Conservation (phyloP, 2,888 invertebrate genomes). For the Erebia aethiops region DNA sequence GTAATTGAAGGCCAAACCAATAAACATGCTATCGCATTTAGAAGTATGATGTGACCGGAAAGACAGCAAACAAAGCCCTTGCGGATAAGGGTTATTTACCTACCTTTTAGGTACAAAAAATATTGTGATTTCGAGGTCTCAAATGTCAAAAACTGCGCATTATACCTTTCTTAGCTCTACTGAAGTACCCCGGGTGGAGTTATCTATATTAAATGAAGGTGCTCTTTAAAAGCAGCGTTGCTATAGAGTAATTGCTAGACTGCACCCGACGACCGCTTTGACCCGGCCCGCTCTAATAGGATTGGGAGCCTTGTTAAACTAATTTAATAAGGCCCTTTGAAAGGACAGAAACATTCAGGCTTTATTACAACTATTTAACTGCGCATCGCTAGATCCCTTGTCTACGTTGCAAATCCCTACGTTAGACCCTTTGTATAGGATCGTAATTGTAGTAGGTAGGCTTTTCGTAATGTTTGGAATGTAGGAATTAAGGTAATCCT, state of each 20-base stretch:
- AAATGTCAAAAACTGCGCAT: not conserved
- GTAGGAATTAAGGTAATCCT: conserved; percentile 9
- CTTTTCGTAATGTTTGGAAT: conserved; percentile 7
- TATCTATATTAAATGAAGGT: conserved; percentile 16
- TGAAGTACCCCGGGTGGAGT: not conserved
- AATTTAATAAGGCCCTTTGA: conserved; percentile 27
- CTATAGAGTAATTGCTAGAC: conserved; percentile 3
- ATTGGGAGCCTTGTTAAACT: conserved; percentile 26
- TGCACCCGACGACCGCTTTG: conserved; percentile 17
- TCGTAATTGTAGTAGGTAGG: conserved; percentile 10
- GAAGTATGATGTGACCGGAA: too few species aligned
- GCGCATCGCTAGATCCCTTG: conserved; percentile 17
- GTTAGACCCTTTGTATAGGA: conserved; percentile 2
- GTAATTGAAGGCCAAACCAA: too few species aligned
- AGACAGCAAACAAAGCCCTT: too few species aligned
- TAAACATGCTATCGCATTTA: too few species aligned
- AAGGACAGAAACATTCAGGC: conserved; percentile 22
- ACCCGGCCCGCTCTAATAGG: conserved; percentile 27
- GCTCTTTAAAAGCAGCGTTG: not conserved
- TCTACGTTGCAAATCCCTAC: conserved; percentile 17
- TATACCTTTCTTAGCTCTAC: not conserved
- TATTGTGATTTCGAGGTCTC: too few species aligned
- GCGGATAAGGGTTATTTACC: too few species aligned
- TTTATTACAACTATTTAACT: conserved; percentile 17
- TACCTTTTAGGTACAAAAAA: too few species aligned